A percentile compares a stretch with the other conserved stretches of the same genome.
Evolutionary conservation across 2,113 vertebrate species (phyloP).

Genomic region (Eptesicus fuscus): DNA sequence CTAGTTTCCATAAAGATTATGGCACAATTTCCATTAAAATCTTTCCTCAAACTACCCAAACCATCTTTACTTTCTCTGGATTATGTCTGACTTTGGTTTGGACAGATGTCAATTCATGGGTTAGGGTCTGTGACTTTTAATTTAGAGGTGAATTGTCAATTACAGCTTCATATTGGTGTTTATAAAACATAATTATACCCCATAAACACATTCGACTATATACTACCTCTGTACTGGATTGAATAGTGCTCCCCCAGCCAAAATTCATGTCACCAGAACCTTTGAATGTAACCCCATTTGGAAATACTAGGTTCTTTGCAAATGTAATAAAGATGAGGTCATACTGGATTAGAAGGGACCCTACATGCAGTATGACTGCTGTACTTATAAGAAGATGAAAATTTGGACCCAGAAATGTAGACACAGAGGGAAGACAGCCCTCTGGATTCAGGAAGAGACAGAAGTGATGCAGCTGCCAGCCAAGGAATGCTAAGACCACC

Average conservation of each 20-base stretch:
- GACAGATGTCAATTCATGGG: background rate
- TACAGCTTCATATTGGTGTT: background rate
- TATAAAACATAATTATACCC: background rate
- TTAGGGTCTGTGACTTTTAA: background rate
- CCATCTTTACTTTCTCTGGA: background rate
- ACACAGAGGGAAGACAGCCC: background rate
- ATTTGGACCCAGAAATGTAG: background rate
- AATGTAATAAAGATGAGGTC: background rate
- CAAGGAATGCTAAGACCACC: accelerated
- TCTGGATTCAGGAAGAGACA: background rate
- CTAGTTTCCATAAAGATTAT: background rate
- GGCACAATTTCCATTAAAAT: background rate
- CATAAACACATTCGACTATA: background rate
- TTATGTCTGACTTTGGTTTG: background rate
- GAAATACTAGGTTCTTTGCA: background rate
- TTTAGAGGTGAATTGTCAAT: background rate
- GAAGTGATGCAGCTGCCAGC: background rate
- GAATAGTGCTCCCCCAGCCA: background rate
- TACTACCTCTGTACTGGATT: background rate
- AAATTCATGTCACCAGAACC: background rate
- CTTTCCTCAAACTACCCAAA: background rate
- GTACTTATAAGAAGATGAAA: background rate
- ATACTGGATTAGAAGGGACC: background rate
- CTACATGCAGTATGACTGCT: background rate
- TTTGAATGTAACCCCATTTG: background rate